Conservation (phyloP, 2,113 vertebrate species). For the Neoarius graeffei region DNA sequence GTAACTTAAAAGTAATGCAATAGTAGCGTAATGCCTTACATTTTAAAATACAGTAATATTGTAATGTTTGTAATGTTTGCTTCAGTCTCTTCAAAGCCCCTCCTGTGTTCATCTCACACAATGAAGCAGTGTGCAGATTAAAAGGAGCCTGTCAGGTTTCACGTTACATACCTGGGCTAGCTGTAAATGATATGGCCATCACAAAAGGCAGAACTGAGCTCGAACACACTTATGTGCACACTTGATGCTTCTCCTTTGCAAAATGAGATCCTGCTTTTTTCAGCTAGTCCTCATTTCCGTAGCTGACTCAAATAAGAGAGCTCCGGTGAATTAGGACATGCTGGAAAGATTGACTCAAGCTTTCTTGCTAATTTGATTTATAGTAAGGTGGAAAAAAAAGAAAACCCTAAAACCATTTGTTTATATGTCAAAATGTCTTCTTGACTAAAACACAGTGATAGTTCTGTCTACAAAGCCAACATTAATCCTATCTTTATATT, state of each 20-base stretch:
- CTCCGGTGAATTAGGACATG: background rate
- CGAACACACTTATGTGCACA: background rate
- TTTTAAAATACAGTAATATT: too few species aligned
- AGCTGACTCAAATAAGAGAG: background rate
- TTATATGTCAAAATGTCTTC: background rate
- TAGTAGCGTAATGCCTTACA: too few species aligned
- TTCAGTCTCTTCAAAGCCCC: background rate
- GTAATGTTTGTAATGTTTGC: too few species aligned
- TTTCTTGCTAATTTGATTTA: background rate
- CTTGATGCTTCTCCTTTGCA: background rate
- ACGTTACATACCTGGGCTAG: slow-evolving; percentile 16
- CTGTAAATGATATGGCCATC: slow-evolving; percentile 10
- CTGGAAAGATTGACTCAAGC: background rate
- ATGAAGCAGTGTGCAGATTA: background rate
- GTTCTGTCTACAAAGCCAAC: background rate
- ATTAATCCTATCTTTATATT: background rate
- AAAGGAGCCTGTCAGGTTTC: slow-evolving; percentile 18
- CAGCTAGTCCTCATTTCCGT: background rate
- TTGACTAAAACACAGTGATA: background rate
- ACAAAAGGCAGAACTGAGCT: slow-evolving; percentile 13
- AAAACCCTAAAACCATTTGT: background rate
- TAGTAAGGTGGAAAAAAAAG: background rate
- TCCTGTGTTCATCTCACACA: background rate
- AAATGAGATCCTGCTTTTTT: background rate
- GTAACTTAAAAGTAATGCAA: too few species aligned